Conservation (phyloP, 1,140 invertebrate species). For the Drosophila bipectinata region DNA sequence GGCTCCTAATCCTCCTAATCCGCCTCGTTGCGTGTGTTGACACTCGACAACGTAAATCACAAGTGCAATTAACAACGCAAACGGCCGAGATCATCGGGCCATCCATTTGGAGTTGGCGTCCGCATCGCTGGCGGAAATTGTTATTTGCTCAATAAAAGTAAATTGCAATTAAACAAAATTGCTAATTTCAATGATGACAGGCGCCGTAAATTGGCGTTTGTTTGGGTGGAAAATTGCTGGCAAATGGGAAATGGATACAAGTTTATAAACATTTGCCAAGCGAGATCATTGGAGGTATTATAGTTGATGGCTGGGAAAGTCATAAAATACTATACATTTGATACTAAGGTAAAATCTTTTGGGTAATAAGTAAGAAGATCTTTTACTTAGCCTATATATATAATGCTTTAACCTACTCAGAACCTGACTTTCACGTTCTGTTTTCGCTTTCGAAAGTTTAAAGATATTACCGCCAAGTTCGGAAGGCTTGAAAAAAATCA, state of each 20-base stretch:
- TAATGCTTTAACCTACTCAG: neutral
- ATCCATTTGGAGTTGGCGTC: conserved; percentile 54
- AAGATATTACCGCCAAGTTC: conserved; percentile 57
- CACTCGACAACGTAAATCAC: conserved; percentile 77
- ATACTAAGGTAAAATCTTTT: neutral
- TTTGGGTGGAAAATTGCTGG: conserved; percentile 21
- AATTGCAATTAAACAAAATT: conserved; percentile 82
- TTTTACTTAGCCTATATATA: neutral
- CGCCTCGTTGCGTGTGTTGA: conserved; percentile 69
- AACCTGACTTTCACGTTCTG: conserved; percentile 23
- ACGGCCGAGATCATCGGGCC: conserved; percentile 51
- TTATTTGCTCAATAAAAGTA: conserved; percentile 79
- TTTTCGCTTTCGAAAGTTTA: neutral
- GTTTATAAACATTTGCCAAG: neutral
- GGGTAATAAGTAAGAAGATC: neutral
- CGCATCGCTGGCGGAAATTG: conserved; percentile 68
- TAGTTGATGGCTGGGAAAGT: neutral
- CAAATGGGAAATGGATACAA: conserved; percentile 11
- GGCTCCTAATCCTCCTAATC: conserved; percentile 1
- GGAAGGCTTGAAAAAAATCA: conserved; percentile 63
- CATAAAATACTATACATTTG: neutral
- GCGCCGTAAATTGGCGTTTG: conserved; percentile 57
- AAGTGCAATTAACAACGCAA: conserved; percentile 77
- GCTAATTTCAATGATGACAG: conserved; percentile 79
- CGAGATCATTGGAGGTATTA: neutral